A percentile compares a stretch with the other conserved stretches of the same genome.
Evolutionary conservation across 2,888 invertebrate species (phyloP).

Genomic region (Stegana nigrithorax): DNA sequence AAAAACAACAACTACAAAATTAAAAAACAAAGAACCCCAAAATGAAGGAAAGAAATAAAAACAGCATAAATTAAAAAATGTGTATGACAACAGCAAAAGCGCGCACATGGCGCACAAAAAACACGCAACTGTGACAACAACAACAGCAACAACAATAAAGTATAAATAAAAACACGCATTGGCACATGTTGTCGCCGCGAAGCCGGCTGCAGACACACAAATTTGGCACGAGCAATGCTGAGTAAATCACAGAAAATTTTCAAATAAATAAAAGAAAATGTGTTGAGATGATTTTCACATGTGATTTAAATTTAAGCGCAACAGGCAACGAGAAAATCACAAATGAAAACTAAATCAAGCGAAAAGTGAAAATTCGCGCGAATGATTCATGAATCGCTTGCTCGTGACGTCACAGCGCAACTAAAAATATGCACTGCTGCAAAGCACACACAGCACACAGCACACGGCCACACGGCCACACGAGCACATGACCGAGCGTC

Average conservation of each 20-base stretch:
- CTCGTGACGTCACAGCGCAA: conserved; percentile 50
- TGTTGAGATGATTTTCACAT: conserved; percentile 14
- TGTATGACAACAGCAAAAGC: no score
- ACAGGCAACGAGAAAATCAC: conserved; percentile 14
- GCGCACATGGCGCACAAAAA: conserved; percentile 41
- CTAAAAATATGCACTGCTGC: conserved; percentile 56
- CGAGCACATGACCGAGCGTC: no score
- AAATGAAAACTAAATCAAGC: conserved; percentile 23
- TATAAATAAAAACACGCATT: conserved; percentile 27
- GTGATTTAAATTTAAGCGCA: not conserved
- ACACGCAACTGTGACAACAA: not conserved
- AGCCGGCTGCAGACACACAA: conserved; percentile 35
- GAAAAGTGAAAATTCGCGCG: conserved; percentile 26
- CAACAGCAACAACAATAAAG: not conserved
- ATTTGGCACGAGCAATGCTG: conserved; percentile 52
- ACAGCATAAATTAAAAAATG: no score
- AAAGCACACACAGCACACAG: conserved; percentile 40
- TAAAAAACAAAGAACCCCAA: no score
- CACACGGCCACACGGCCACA: conserved; percentile 16
- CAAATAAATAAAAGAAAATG: conserved; percentile 35
- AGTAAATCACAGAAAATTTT: conserved; percentile 45
- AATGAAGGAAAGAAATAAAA: no score
- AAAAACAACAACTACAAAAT: no score
- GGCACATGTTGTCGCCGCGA: no score
- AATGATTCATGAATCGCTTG: conserved; percentile 38